These are phyloP conservation scores for Furnarius figulus DNA, from an alignment of 2,113 vertebrate species.

Conservation along the genomic window DNA sequence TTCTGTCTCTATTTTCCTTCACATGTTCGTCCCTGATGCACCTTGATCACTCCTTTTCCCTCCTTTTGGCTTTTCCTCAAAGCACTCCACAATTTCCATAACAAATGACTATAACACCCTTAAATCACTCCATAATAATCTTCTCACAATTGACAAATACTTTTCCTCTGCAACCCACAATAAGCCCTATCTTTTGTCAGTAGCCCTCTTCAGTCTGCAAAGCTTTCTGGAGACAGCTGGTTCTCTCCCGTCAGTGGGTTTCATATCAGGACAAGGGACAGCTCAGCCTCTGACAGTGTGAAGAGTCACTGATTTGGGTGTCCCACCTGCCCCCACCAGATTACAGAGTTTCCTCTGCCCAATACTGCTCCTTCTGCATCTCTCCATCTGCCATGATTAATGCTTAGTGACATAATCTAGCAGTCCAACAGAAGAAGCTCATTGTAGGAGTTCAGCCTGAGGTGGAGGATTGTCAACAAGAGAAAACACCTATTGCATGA, in stretches of 20 bases:
- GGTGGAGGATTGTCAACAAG: not conserved
- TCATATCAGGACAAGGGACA: not conserved
- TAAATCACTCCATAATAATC: not conserved
- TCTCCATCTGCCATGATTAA: fast-evolving
- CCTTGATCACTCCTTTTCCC: not conserved
- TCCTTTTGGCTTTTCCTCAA: not conserved
- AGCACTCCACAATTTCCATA: not conserved
- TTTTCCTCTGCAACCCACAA: not conserved
- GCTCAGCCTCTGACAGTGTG: not conserved
- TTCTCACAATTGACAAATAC: not conserved
- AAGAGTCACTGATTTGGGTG: not conserved
- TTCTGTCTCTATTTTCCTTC: not conserved
- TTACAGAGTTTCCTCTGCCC: not conserved
- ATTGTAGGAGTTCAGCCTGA: not conserved
- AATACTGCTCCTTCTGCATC: not conserved
- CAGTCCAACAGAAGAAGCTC: not conserved
- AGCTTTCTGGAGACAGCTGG: not conserved
- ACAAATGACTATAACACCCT: not conserved
- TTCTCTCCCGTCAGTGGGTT: not conserved
- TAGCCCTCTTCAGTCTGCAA: not conserved
- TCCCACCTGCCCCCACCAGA: not conserved
- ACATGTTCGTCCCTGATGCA: not conserved
- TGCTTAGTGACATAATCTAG: not conserved
- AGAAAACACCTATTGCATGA: not conserved
- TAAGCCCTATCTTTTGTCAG: not conserved